A percentile compares a stretch with the other conserved stretches of the same genome.
These are phyloP conservation scores for Emmelina monodactyla DNA, from an alignment of 2,888 invertebrate genomes.

Conservation along the genomic window DNA sequence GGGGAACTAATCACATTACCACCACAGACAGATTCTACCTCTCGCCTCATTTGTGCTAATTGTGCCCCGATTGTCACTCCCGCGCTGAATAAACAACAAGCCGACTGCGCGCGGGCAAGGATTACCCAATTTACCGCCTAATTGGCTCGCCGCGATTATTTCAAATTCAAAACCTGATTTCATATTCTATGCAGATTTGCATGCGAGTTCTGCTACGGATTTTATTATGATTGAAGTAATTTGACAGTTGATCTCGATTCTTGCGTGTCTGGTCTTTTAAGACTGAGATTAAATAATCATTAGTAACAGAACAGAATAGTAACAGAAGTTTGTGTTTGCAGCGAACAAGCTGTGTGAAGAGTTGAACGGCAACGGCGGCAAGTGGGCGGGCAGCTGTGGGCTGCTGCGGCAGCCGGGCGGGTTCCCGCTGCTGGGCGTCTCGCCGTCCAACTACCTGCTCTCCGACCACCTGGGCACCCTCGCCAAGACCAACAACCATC, in stretches of 20 bases:
- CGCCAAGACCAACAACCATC: slow-evolving; percentile 68
- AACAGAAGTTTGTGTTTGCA: slow-evolving; percentile 25
- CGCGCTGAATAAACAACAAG: slow-evolving; percentile 66
- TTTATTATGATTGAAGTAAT: slow-evolving; percentile 1
- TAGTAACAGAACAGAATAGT: no score
- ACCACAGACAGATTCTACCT: slow-evolving; percentile 60
- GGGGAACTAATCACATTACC: slow-evolving; percentile 60
- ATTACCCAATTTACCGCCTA: slow-evolving; percentile 65
- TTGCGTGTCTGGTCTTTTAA: not conserved
- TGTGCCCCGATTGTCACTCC: slow-evolving; percentile 65
- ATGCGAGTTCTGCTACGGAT: slow-evolving; percentile 33
- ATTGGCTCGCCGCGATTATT: slow-evolving; percentile 63
- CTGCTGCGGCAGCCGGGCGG: slow-evolving; percentile 69
- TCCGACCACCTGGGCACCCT: slow-evolving; percentile 70
- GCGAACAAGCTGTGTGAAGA: slow-evolving; percentile 57
- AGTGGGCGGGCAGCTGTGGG: slow-evolving; percentile 70
- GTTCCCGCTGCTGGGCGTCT: slow-evolving; percentile 66
- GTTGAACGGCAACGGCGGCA: slow-evolving; percentile 49
- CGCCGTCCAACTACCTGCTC: slow-evolving; percentile 67
- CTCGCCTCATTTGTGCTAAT: slow-evolving; percentile 66
- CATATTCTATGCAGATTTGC: slow-evolving; percentile 48
- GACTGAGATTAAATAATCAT: not conserved
- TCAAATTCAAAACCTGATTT: slow-evolving; percentile 58
- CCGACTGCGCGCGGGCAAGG: slow-evolving; percentile 58
- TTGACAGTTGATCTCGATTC: not conserved